Conservation (phyloP, 2,888 invertebrate species). For the Mantis religiosa region DNA sequence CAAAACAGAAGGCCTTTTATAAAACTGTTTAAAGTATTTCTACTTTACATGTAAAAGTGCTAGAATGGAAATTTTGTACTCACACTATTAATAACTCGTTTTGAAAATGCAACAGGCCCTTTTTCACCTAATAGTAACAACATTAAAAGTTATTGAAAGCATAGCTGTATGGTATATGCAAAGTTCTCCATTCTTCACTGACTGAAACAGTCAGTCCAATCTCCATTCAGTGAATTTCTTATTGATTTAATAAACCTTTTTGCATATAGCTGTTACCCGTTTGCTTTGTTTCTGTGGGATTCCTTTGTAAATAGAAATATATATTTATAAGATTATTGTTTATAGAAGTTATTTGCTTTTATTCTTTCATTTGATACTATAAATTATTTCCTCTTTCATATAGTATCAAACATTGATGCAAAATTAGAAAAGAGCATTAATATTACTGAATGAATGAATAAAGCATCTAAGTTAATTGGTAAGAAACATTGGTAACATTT, state of each 20-base stretch:
- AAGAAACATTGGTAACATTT: too few relatives aligned
- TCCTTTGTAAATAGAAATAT: not conserved
- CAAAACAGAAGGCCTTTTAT: conserved; percentile 17
- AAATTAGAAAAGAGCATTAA: too few relatives aligned
- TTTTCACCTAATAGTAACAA: not conserved
- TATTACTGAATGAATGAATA: too few relatives aligned
- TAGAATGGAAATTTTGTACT: not conserved
- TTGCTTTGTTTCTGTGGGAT: not conserved
- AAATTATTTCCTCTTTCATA: not conserved
- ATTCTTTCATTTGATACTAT: not conserved
- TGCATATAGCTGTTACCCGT: not conserved
- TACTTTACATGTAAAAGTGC: not conserved
- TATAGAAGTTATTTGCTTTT: not conserved
- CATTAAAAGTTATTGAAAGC: not conserved
- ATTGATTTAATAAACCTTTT: not conserved
- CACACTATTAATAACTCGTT: not conserved
- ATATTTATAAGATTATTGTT: not conserved
- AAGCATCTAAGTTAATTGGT: too few relatives aligned
- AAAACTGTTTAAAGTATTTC: not conserved
- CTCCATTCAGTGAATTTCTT: not conserved
- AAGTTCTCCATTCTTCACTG: not conserved
- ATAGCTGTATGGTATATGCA: not conserved
- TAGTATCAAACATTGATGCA: too few relatives aligned
- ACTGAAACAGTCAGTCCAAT: not conserved
- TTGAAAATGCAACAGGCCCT: not conserved